Base-by-base conservation (phyloP, 2,888 invertebrate genomes). In the Xestia c-nigrum region DNA sequence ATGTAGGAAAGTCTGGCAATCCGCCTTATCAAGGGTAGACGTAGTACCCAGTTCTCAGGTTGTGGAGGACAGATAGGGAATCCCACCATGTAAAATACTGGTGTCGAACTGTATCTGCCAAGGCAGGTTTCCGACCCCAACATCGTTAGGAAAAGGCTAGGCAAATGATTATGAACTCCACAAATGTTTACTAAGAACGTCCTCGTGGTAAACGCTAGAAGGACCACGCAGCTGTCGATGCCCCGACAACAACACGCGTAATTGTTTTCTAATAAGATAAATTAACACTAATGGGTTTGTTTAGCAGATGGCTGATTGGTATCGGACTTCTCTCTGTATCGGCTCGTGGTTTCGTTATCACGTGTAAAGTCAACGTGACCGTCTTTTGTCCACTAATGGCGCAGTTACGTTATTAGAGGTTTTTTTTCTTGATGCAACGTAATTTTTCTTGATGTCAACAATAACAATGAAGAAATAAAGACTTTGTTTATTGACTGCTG, bases 321-420 rank as follows among this genome's bases (percentile, higher is more conserved):
- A 75, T 78, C 72, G 72, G 57, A 31, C 70, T 74, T 64, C 40
- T 38, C 40, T 38, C 64, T 75, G 72, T 72, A 66, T n/a, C 55
- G 77, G 68, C 66, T 70, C 70, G 76, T 80, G 77, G 67, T 73
- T 71, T 69, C 59, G 78, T 80, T 67, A 74, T 87, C 91, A 91
- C 91, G 90, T 91, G 87, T 79, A 43, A 43, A 47, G 0, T 24
- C 80, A 89, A 90, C 91, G 91, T 91, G 91, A 89, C 74, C 7
- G 47, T 7, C 47, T 47, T 65, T 75, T 78, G 73, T 78, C 24
- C 38, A 50, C 40, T 16, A 55, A 71, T 85, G 73, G 65, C 83
- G 83, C 68, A 77, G 78, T 74, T 40, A 74, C 31, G 66, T 67
- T 43, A 75, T 64, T 78, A 69, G 5, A 65, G 31, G 67, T 19